These are phyloP conservation scores for Yponomeuta plumbellus DNA, from an alignment of 2,888 invertebrate genomes.

Conservation along the genomic window DNA sequence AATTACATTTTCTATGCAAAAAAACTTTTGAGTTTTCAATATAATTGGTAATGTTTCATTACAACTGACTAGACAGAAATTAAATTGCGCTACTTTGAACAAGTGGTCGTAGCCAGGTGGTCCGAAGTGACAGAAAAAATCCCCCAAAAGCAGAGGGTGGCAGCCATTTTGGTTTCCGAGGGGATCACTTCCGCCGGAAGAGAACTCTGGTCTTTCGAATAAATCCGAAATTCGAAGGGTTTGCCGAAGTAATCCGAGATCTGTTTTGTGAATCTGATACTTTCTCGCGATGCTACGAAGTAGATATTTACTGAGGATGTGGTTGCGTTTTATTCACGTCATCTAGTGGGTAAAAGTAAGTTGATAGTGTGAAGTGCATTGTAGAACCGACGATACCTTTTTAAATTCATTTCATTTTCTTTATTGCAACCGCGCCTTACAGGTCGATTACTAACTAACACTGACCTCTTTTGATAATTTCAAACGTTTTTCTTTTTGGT, in stretches of 20 bases:
- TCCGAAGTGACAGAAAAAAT: constrained; percentile 22
- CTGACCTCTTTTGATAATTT: too few species aligned
- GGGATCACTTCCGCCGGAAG: constrained; percentile 49
- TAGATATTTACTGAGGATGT: not conserved
- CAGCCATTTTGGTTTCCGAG: constrained; percentile 40
- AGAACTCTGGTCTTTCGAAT: constrained; percentile 26
- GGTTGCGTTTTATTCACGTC: not conserved
- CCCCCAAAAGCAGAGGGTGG: constrained; percentile 31
- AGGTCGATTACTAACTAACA: too few species aligned
- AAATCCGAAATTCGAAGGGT: not conserved
- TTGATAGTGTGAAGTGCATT: too few species aligned
- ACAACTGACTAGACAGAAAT: not conserved
- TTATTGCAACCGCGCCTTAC: too few species aligned
- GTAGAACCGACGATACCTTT: too few species aligned
- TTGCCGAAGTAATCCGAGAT: constrained; percentile 17
- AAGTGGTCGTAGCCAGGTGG: constrained; percentile 19
- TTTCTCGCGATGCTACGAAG: not conserved
- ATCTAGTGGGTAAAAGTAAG: too few species aligned
- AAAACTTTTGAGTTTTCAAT: too few species aligned
- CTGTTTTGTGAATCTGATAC: constrained; percentile 7
- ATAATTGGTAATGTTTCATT: too few species aligned
- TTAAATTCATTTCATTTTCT: too few species aligned
- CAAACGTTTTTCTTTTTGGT: too few species aligned
- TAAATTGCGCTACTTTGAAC: not conserved
- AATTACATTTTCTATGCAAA: too few species aligned